Conservation (phyloP, 1,140 invertebrate species). For the Ridgeia piscesae region DNA sequence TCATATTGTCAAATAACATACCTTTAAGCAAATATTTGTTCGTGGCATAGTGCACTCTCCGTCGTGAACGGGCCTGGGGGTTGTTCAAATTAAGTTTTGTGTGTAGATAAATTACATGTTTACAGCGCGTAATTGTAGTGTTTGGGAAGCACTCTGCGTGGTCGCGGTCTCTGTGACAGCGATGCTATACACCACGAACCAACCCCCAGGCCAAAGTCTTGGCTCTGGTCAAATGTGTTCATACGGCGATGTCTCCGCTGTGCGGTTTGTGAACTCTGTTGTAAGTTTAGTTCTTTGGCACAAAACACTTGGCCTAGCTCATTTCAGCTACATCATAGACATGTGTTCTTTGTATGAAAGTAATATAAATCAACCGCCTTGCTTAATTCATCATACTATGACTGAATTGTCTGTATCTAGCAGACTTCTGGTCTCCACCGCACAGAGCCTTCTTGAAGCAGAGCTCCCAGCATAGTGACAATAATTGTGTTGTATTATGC, state of each 20-base stretch:
- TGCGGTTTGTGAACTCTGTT: neutral
- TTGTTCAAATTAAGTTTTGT: neutral
- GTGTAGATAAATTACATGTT: neutral
- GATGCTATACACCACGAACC: neutral
- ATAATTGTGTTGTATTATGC: neutral
- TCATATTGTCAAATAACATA: neutral
- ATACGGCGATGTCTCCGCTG: neutral
- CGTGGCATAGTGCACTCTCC: neutral
- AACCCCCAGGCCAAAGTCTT: neutral
- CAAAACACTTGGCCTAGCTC: neutral
- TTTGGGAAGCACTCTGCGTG: neutral
- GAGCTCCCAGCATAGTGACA: neutral
- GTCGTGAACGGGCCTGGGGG: neutral
- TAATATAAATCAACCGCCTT: neutral
- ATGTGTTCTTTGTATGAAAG: neutral
- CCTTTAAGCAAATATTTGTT: neutral
- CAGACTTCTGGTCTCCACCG: neutral
- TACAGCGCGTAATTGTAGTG: neutral
- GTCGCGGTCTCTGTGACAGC: neutral
- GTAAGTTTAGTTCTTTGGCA: neutral
- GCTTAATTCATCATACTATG: neutral
- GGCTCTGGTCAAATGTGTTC: neutral
- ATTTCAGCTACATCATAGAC: neutral
- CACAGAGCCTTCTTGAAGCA: neutral
- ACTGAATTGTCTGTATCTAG: neutral